Base-by-base conservation (phyloP, 2,113 vertebrate species). In the Osmerus mordax region DNA sequence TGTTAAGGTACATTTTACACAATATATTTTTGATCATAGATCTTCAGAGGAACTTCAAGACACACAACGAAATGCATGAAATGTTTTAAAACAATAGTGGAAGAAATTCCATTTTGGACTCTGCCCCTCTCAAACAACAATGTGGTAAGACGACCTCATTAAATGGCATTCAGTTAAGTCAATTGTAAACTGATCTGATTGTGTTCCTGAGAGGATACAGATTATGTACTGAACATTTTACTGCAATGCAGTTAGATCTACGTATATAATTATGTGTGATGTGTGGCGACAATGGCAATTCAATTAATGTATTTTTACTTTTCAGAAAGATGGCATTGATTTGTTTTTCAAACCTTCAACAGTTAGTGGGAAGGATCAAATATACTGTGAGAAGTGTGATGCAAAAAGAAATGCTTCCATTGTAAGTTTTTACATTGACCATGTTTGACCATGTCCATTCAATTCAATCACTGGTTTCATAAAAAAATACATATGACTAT, bases 301-400 rank as follows among this genome's bases (percentile, higher is more conserved):
- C 13, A n/a, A 3, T 15, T 14, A 21, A 36, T 56, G 15, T 7
- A 4, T 32, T 19, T 47, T 3, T 29, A 18, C 32, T 21, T 47
- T 62, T 19, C 55, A 92, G 91, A 23, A 0, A 1, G 11, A 81
- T 0, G 81, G 85, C 14, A 69, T 89, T 0, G 0, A 81, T 0
- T 18, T 32, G 2, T 87, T 84, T 79, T 89, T 90, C 69, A 11
- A 11, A 36, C 0, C 4, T 2, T 72, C 67, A 0, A 0, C 0
- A 5, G 62, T 91, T n/a, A 65, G 18, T 0, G 86, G 87, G 79
- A 78, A 87, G 2, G 78, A 92, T 77, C 89, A 87, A 85, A 60
- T 91, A 68, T 90, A 88, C 63, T 92, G 91, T 77, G 84, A 90
- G 0, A 0, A 0, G 0, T 91, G 91, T 76, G 76, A 79, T 0